Conservation (phyloP, 1,140 invertebrate species). For the Diorhabda carinulata region DNA sequence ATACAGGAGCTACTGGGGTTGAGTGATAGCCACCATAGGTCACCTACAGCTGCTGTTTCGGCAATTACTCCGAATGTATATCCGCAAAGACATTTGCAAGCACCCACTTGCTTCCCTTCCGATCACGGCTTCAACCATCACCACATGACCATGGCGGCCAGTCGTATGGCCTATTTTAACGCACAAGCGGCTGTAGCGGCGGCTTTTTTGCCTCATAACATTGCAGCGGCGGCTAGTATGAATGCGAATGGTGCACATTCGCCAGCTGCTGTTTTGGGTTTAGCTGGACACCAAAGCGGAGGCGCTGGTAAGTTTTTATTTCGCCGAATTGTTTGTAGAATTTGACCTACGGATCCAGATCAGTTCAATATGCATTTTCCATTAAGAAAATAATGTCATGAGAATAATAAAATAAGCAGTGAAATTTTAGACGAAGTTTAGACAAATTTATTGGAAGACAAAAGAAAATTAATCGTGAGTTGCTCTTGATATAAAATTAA, state of each 20-base stretch:
- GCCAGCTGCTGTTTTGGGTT: conserved; percentile 35
- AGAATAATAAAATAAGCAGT: too few species aligned
- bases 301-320: conserved; percentile 26
- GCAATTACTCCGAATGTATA: conserved; percentile 47
- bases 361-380: too few species aligned
- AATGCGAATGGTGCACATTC: conserved; percentile 35
- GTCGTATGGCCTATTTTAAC: conserved; percentile 80
- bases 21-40: conserved; percentile 53
- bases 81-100: conserved; percentile 45
- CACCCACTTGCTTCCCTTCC: conserved; percentile 44
- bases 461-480: too few species aligned
- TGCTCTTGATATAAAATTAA: too few species aligned
- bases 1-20: conserved; percentile 87
- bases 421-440: too few species aligned
- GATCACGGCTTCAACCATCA: conserved; percentile 54
- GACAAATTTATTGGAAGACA: too few species aligned
- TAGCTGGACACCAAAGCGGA: conserved; percentile 38
- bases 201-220: conserved; percentile 73
- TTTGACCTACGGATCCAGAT: too few species aligned
- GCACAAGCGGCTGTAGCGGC: conserved; percentile 83
- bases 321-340: neutral
- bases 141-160: conserved; percentile 65
- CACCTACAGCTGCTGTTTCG: conserved; percentile 50
- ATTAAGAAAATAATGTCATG: too few species aligned
- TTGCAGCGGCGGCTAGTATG: conserved; percentile 49